phyloP scores from a whole-genome alignment of 37 sponge, comb jelly and placozoan genomes.

The Haliclona indistincta region DNA sequence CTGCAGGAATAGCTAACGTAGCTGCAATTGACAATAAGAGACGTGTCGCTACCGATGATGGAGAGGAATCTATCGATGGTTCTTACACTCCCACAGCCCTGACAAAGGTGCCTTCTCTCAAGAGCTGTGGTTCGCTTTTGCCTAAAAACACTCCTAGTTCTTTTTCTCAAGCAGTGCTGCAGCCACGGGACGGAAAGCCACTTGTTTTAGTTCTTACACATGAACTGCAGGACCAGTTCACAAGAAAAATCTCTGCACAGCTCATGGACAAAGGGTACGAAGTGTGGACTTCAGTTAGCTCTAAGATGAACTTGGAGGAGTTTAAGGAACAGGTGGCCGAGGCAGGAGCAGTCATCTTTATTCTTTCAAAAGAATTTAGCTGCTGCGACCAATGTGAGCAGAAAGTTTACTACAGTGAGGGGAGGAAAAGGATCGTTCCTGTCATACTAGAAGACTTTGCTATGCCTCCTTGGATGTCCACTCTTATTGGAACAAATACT shows the following conservation, averaged over 20 bases:
- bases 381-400: slow-evolving; percentile 42
- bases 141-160: slow-evolving; percentile 11
- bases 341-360: slow-evolving; percentile 67
- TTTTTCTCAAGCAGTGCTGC: slow-evolving; percentile 1
- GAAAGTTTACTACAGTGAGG: slow-evolving; percentile 85
- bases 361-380: slow-evolving; percentile 67
- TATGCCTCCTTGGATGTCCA: slow-evolving; percentile 74
- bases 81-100: background rate
- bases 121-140: slow-evolving; percentile 32
- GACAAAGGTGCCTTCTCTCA: slow-evolving; percentile 22
- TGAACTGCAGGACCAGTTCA: slow-evolving; percentile 34
- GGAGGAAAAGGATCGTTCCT: slow-evolving; percentile 75
- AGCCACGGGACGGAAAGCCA: slow-evolving; percentile 55
- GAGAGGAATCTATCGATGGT: background rate
- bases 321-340: slow-evolving; percentile 66
- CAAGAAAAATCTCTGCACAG: background rate
- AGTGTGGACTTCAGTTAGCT: slow-evolving; percentile 31
- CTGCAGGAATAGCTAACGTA: slow-evolving; percentile 13
- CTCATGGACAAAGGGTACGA: slow-evolving; percentile 48
- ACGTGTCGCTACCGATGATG: background rate
- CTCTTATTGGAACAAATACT: slow-evolving; percentile 72
- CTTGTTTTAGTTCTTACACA: slow-evolving; percentile 56
- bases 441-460: slow-evolving; percentile 46
- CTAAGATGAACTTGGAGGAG: background rate
- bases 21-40: too few relatives aligned